Conservation (phyloP, 2,888 invertebrate species). For the Lasiommata megera region DNA sequence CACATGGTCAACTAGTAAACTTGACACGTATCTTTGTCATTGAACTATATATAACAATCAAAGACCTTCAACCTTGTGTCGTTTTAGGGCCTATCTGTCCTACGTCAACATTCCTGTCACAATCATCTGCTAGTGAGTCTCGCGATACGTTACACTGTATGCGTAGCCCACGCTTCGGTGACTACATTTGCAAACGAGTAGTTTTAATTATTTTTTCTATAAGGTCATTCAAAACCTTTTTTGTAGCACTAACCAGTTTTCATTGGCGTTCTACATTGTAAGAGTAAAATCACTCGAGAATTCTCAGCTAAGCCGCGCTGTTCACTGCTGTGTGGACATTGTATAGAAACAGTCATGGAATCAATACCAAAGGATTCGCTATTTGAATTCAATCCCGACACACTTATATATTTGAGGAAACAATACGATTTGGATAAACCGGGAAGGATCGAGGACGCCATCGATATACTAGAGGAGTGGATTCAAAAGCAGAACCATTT, state of each 20-base stretch:
- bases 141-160: not conserved
- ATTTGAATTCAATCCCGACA: slow-evolving; percentile 34
- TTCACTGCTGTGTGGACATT: not conserved
- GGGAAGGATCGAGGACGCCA: slow-evolving; percentile 38
- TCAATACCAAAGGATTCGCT: not conserved
- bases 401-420: slow-evolving; percentile 38
- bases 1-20: not conserved
- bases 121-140: too few species aligned
- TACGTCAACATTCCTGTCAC: too few species aligned
- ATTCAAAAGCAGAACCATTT: slow-evolving; percentile 47
- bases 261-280: not conserved
- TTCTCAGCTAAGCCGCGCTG: not conserved
- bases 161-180: not conserved
- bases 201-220: not conserved
- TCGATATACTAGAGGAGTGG: slow-evolving; percentile 46
- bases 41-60: too few species aligned
- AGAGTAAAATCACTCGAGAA: not conserved
- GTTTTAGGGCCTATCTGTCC: too few species aligned
- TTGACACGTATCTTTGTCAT: not conserved
- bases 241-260: not conserved
- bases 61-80: too few species aligned
- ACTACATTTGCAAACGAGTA: not conserved
- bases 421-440: slow-evolving; percentile 39
- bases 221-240: not conserved
- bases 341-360: slow-evolving; percentile 5